Evolutionary conservation across 2,888 invertebrate genomes (phyloP).

Genomic region (Acleris sparsana): DNA sequence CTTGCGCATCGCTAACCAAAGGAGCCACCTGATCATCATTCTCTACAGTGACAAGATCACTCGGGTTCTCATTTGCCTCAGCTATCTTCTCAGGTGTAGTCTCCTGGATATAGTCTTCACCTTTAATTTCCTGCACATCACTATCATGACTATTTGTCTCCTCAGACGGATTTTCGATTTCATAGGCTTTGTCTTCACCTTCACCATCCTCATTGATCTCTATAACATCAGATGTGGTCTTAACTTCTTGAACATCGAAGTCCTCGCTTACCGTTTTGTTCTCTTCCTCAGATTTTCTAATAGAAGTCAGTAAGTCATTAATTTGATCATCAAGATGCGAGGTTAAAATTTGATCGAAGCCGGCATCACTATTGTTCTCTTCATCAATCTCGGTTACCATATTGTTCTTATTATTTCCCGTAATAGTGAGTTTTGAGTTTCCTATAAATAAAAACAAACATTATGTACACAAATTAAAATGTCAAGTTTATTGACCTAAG

Average conservation of each 20-base stretch:
- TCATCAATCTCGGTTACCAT: not conserved
- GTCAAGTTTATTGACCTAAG: no score
- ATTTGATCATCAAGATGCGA: conserved; percentile 59
- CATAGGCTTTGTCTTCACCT: not conserved
- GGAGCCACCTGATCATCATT: conserved; percentile 38
- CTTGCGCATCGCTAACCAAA: conserved; percentile 38
- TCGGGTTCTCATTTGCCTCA: conserved; percentile 6
- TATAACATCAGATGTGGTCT: conserved; percentile 11
- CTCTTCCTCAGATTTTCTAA: conserved; percentile 50
- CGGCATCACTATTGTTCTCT: conserved; percentile 21
- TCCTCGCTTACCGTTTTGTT: not conserved
- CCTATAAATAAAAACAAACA: conserved; percentile 45
- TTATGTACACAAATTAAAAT: conserved; percentile 13
- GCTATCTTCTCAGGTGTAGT: not conserved
- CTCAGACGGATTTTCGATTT: conserved; percentile 12
- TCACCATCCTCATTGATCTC: conserved; percentile 15
- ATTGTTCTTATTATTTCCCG: conserved; percentile 45
- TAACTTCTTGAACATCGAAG: conserved; percentile 2
- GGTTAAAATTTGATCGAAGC: conserved; percentile 26
- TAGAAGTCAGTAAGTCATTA: conserved; percentile 56
- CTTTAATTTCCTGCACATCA: conserved; percentile 1
- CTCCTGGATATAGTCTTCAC: conserved; percentile 11
- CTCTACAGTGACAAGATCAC: not conserved
- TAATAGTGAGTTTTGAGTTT: conserved; percentile 52
- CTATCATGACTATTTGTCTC: conserved; percentile 13